Evolutionary conservation across 1,140 invertebrate genomes (phyloP), one percentile per base, ranked within the genome.

Genomic region (Cyphomyrmex costatus): DNA sequence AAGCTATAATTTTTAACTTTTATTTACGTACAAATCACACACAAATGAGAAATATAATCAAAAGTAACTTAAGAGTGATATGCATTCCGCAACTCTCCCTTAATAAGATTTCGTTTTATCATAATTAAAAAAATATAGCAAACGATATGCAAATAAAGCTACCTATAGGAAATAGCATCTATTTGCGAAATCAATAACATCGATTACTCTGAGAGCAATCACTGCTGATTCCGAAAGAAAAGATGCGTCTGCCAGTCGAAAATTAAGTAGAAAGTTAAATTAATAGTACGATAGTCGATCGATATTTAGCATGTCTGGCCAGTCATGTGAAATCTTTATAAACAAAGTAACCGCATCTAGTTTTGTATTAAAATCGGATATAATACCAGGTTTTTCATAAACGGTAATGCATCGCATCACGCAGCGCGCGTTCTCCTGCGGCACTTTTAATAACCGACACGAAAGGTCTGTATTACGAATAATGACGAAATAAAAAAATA

Each of bases 401-500:
- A 80, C 74, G 36, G 3, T 85, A 78, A 85, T 80, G 77, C 77
- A 42, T 68, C 24, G 60, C 58, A 85, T 68, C 79, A 83, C 79
- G 79, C 68, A 83, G 79, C 68, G 68, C 24, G 68, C 36, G 21
- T 42, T 42, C 36, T 42, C 27, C 24, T 27, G 79, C 19, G 79
- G 71, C 82, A 73, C 70, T 76, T 85, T 85, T 76, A 76, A 85
- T 85, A 85, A 85, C 74, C 70, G 82, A 78, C 82, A 85, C 73
- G 82, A 85, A 85, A 85, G 82, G 71, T 85, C 74, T 78, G 82
- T 78, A 85, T 85, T 85, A 85, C 71, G 80, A 84, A 58, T 61
- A 84, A 84, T 73, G 61, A 65, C 49, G 73, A 33, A 68, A 85
- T 68, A 85, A 85, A 85, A 85, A 77, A 74, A 78, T 65, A 85